phyloP scores from a whole-genome alignment of 2,797 vertebrate species.

The Heteromormyrus szaboi region DNA sequence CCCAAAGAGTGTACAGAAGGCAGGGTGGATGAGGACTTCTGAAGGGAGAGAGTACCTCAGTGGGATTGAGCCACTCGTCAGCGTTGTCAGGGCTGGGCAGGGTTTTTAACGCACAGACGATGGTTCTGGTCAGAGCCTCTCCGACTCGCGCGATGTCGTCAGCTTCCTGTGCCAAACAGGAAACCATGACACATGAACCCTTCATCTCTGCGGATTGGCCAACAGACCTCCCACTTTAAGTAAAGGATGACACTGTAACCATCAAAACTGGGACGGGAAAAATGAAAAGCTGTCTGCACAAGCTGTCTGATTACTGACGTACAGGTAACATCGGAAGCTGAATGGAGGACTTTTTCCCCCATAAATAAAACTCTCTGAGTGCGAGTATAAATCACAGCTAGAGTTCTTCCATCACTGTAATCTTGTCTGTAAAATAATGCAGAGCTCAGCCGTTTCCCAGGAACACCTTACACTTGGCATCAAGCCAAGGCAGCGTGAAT shows the following conservation, averaged over 20 bases:
- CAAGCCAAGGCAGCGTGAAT: background rate
- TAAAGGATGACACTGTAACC: background rate
- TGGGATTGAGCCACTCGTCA: conserved; percentile 86
- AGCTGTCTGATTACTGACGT: background rate
- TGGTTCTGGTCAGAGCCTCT: conserved; percentile 78
- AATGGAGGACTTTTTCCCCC: background rate
- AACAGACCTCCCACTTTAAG: background rate
- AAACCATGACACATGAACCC: background rate
- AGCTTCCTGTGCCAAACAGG: conserved; percentile 59
- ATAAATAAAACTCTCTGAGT: background rate
- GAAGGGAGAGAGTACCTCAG: conserved; percentile 65
- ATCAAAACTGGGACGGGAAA: background rate
- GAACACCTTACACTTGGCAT: background rate
- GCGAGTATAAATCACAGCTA: conserved; percentile 38
- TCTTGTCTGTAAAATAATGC: background rate
- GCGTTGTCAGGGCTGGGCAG: conserved; percentile 53
- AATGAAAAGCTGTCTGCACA: background rate
- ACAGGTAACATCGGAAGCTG: background rate
- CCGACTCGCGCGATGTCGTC: conserved; percentile 78
- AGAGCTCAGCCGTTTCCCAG: background rate
- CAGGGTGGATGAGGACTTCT: background rate
- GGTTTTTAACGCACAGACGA: conserved; percentile 82
- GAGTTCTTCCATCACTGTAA: conserved; percentile 38
- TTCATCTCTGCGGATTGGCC: background rate
- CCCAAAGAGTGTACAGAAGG: background rate